Evolutionary conservation across 2,888 invertebrate species (phyloP).

Genomic region (Spilosoma lubricipeda): DNA sequence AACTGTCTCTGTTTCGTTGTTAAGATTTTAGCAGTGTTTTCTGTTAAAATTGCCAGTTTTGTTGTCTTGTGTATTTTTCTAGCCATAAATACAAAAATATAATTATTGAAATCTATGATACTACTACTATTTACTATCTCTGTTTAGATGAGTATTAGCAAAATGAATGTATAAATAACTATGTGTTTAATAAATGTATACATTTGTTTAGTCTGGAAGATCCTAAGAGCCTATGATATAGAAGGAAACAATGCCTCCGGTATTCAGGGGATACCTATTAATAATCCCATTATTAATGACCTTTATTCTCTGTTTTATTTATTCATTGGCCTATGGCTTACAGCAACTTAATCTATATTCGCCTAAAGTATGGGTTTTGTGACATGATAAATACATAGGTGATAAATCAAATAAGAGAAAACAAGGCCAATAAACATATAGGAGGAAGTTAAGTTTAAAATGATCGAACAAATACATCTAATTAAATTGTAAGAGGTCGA

Average conservation of each 20-base stretch:
- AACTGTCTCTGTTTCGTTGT: no score
- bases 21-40: no score
- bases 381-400: not conserved
- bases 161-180: not conserved
- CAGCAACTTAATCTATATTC: conserved; percentile 11
- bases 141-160: not conserved
- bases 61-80: no score
- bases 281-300: conserved; percentile 40
- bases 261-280: conserved; percentile 41
- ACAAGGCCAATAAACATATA: conserved; percentile 18
- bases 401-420: not conserved
- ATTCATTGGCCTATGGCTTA: conserved; percentile 25
- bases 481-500: no score
- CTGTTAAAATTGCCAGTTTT: no score
- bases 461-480: conserved; percentile 8
- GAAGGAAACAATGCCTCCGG: conserved; percentile 44
- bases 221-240: conserved; percentile 15
- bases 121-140: not conserved
- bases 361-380: not conserved
- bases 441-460: conserved; percentile 30
- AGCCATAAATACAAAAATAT: no score
- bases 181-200: not conserved
- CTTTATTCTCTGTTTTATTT: conserved; percentile 26
- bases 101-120: no score
- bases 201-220: conserved; percentile 22